Base-by-base conservation (phyloP, 2,888 invertebrate species). In the Cetonia aurata region DNA sequence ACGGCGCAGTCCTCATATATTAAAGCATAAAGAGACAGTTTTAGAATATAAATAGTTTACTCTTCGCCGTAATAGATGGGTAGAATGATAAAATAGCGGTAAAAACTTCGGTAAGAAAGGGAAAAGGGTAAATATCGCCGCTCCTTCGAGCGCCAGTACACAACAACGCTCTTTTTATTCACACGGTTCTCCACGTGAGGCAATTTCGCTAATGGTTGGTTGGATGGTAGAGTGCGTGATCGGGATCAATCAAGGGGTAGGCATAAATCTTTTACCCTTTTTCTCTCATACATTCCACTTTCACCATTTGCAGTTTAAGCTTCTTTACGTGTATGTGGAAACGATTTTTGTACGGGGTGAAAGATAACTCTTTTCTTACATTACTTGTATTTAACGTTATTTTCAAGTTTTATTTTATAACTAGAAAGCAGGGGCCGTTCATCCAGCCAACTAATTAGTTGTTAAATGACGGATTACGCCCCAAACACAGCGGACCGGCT, bases 91-190 rank as follows among this genome's bases (percentile, higher is more conserved):
- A 60, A 60, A 44, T 60, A 31, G 15, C 46, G n/a, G 60, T 33
- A 60, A 60, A 60, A 46, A 13, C 13, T 25, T 25, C 4, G 31
- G 60, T 25, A 37, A 41, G 41, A 17, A 2, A 41, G 25, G 48
- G 44, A 46, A 60, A 60, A 60, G 46, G 31, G 60, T 46, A 60
- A 60, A 60, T 46, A 60, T 25, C 46, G 31, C 46, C 41, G 19
- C 46, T 25, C 44, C 17, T 46, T 25, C 31, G 48, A 31, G 44
- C 41, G 31, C 46, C 25, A 6, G n/a, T 46, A 60, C 17, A 60
- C 60, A 60, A 60, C 60, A 60, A 60, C 60, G 60, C 46, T 25
- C 60, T 46, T 48, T 60, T 60, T 60, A 60, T 60, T 46, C 60
- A 48, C 46, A 37, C 25, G 17, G 25, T 44, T 46, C 46, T 46